Evolutionary conservation across 1,140 invertebrate genomes (phyloP).

Genomic region (Diachasma alloeum): DNA sequence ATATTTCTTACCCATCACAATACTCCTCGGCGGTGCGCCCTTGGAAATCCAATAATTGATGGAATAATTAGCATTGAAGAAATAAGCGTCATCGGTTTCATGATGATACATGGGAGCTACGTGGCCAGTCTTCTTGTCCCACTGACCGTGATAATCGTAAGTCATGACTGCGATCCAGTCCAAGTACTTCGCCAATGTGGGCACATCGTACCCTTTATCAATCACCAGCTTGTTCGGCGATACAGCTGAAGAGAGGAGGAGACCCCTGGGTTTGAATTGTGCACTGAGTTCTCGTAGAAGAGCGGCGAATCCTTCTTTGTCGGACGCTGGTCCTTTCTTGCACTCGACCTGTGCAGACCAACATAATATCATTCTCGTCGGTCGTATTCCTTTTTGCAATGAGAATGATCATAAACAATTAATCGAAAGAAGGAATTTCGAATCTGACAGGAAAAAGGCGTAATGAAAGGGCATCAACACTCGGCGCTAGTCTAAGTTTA

Average conservation of each 20-base stretch:
- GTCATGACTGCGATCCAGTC: slow-evolving; percentile 89
- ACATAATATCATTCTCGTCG: too few relatives aligned
- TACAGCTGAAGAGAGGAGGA: slow-evolving; percentile 83
- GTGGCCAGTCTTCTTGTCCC: slow-evolving; percentile 86
- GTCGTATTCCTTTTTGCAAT: too few relatives aligned
- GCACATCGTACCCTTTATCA: slow-evolving; percentile 84
- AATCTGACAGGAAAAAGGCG: too few relatives aligned
- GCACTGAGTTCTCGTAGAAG: slow-evolving; percentile 78
- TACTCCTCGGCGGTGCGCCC: slow-evolving; percentile 79
- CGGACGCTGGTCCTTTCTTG: slow-evolving; percentile 81
- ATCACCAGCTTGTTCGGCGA: slow-evolving; percentile 89
- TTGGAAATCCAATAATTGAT: slow-evolving; percentile 89
- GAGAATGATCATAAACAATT: too few relatives aligned
- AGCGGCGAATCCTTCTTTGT: slow-evolving; percentile 80
- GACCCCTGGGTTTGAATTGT: slow-evolving; percentile 76
- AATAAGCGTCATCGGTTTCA: slow-evolving; percentile 67
- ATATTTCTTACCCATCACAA: slow-evolving; percentile 76
- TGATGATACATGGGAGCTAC: slow-evolving; percentile 83
- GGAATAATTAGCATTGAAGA: slow-evolving; percentile 77
- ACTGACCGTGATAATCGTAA: slow-evolving; percentile 88
- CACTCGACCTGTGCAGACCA: slow-evolving; percentile 69
- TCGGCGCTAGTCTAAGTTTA: too few relatives aligned
- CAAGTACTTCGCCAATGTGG: slow-evolving; percentile 74
- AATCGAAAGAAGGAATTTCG: too few relatives aligned
- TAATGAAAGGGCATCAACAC: too few relatives aligned